Base-by-base conservation (phyloP, 2,797 vertebrate genomes). In the Odontamblyopus lacepedii region DNA sequence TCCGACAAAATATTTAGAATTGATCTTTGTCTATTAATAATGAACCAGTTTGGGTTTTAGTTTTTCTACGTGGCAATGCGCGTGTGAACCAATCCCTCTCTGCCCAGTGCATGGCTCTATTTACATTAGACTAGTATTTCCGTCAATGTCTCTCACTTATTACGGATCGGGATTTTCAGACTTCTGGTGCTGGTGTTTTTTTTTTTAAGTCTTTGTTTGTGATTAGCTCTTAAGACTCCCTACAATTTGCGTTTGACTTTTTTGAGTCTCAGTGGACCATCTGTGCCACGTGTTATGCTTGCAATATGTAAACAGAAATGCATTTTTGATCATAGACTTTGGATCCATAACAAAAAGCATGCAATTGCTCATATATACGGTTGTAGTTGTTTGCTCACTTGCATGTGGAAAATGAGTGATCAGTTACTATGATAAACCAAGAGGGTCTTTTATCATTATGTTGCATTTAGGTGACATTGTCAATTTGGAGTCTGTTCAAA, bases 11-110 rank as follows among this genome's bases (percentile, higher is more conserved):
- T 27, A 2, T 12, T 0, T 3, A 8, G 32, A 32, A 27, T 19
- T 26, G 5, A 15, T 26, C 13, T 11, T n/a, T 12, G 4, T 30
- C 23, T 26, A 35, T 57, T 6, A 27, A 1, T 9, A 8, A 11
- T 2, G 11, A 38, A 13, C 1, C 27, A 26, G 8, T 55, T 44
- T 70, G 57, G 32, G 64, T 74, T 76, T 76, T 15, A 55, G 16
- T 35, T 63, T 69, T 74, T 74, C 77, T 90, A 92, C 87, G 91
- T 91, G 91, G 89, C 90, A 91, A 13, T 18, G 41, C 23, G 65
- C 41, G 63, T 65, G 38, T 29, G 38, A 26, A 26, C 63, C 11
- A 11, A 6, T 4, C 62, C 30, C 2, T 5, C 8, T 48, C 13
- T 16, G 44, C 1, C 3, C 41, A 26, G n/a, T 29, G 11, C 12